phyloP scores from a whole-genome alignment of 2,797 vertebrate species.

The Cynopterus sphinx region DNA sequence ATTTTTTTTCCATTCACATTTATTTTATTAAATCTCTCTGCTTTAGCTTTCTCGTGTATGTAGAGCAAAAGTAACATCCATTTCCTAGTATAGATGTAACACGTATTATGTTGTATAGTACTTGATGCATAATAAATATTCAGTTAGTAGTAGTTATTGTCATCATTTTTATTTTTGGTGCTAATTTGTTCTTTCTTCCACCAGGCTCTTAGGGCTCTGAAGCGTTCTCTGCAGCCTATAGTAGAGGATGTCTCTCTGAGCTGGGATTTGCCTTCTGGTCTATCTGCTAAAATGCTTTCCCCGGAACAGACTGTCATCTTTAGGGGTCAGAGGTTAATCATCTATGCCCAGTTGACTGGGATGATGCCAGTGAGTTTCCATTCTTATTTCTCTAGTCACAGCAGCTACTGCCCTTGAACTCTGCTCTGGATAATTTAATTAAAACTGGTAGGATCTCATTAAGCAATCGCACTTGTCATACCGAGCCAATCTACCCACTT shows the following conservation, averaged over 20 bases:
- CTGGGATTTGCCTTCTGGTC: constrained; percentile 83
- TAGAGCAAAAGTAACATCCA: not conserved
- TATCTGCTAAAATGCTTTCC: constrained; percentile 85
- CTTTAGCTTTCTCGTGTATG: not conserved
- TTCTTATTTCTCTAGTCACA: not conserved
- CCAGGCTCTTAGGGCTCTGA: constrained; percentile 82
- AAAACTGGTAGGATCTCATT: not conserved
- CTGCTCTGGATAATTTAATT: not conserved
- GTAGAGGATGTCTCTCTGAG: constrained; percentile 81
- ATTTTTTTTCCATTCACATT: not conserved
- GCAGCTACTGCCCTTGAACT: not conserved
- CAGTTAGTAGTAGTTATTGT: not conserved
- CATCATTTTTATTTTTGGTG: not conserved
- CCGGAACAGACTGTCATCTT: constrained; percentile 86
- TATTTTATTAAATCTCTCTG: not conserved
- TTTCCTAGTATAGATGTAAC: not conserved
- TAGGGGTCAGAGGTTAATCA: constrained; percentile 88
- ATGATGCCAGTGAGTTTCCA: constrained; percentile 64
- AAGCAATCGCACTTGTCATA: not conserved
- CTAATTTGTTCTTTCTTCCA: not conserved
- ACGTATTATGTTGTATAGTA: not conserved
- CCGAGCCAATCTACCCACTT: not conserved
- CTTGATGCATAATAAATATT: not conserved
- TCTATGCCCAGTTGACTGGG: constrained; percentile 80
- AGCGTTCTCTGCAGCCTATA: constrained; percentile 86